Evolutionary conservation across 2,113 vertebrate species (phyloP).

Genomic region (Lampris megalopsis): DNA sequence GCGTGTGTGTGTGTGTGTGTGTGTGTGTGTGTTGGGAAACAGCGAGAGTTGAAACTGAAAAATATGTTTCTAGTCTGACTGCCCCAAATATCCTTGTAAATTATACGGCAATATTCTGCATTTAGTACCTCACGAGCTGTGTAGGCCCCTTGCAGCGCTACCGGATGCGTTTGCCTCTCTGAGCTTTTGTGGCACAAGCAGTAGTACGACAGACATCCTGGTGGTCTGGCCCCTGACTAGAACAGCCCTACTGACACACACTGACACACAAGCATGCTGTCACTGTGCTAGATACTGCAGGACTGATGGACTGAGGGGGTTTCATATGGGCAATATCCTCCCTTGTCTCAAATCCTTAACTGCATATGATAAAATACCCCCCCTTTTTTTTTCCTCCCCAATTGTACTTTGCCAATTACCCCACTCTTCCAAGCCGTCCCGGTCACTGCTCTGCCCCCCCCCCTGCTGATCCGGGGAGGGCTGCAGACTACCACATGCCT

Average conservation of each 20-base stretch:
- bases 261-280: neutral
- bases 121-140: no score
- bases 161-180: constrained; percentile 24
- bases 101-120: no score
- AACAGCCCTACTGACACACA: constrained; percentile 9
- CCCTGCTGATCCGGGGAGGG: no score
- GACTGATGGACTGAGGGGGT: neutral
- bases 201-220: constrained; percentile 14
- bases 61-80: no score
- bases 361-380: no score
- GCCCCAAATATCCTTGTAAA: no score
- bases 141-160: constrained; percentile 2
- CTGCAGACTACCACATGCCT: no score
- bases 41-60: no score
- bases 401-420: no score
- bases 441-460: no score
- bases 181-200: constrained; percentile 15
- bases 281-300: constrained; percentile 4
- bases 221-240: constrained; percentile 20
- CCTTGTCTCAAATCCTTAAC: neutral
- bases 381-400: no score
- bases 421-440: no score
- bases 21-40: constrained; percentile 22
- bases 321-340: neutral
- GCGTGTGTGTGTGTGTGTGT: constrained; percentile 6